Evolutionary conservation across 2,888 invertebrate genomes (phyloP).

Genomic region (Harmothoe impar): DNA sequence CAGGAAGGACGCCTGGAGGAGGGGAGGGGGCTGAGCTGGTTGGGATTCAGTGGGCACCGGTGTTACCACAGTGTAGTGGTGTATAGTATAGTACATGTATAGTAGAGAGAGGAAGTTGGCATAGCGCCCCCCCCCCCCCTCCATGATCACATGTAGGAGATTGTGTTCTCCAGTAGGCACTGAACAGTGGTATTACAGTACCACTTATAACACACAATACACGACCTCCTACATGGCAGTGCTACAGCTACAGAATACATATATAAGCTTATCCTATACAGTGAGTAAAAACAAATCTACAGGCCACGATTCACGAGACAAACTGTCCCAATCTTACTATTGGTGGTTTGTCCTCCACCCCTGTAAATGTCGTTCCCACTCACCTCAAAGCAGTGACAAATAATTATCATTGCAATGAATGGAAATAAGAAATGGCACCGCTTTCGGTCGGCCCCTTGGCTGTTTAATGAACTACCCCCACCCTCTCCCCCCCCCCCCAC

Average conservation of each 20-base stretch:
- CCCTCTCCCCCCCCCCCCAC: background rate
- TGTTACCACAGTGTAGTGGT: slow-evolving; percentile 44
- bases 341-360: background rate
- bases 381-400: slow-evolving; percentile 2
- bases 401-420: background rate
- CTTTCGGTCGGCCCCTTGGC: background rate
- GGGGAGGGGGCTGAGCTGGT: background rate
- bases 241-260: background rate
- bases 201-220: background rate
- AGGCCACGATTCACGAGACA: background rate
- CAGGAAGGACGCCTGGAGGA: background rate
- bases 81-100: background rate
- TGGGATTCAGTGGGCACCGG: background rate
- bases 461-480: background rate
- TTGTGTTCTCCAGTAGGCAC: background rate
- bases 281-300: too few relatives aligned
- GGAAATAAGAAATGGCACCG: background rate
- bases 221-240: background rate
- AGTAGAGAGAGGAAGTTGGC: background rate
- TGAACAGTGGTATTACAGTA: background rate
- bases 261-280: too few relatives aligned
- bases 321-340: background rate
- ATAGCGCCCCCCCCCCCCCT: background rate
- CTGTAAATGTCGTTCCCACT: background rate
- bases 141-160: background rate